Evolutionary conservation across 2,797 vertebrate genomes (phyloP), one percentile per base, ranked within the genome.

Genomic region (Xiphophorus birchmanni): DNA sequence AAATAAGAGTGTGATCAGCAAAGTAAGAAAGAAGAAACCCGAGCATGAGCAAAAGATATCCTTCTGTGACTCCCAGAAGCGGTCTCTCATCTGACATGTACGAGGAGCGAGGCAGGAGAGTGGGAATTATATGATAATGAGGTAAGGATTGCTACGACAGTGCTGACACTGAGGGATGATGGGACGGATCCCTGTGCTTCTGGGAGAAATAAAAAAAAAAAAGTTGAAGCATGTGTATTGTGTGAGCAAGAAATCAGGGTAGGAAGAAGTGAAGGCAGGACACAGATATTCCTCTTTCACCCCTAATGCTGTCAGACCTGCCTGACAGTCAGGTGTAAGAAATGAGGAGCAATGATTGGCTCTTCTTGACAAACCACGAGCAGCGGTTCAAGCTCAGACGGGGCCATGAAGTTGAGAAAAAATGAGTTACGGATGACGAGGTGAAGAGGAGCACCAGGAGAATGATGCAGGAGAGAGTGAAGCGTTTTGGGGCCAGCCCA

Each of bases 51-150:
- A 42, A 63, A 84, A 74, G 73, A 83, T 83, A 83, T 87, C 88
- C 85, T 74, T 48, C 60, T 65, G 73, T 86, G 89, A 93, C 88
- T 93, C 91, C 90, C 77, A 76, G 47, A 73, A 81, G 88, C 88
- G 85, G 87, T 93, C 90, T 29, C 71, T 54, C 69, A 90, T 91
- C 85, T 93, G 90, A 90, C 84, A 77, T 87, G 78, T 80, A 35
- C 63, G 58, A 82, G 80, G 90, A 92, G 87, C 83, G 88, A 89
- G 90, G 89, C 82, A 50, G 85, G 88, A 93, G 90, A 93, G 94
- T 94, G 88, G 92, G 92, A 94, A 94, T 92, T 94, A 95, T 93
- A 94, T 94, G 90, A 89, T 93, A 95, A 95, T 94, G 78, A 37
- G 0, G 35, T 71, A 54, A 87, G 83, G 83, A 84, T 84, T 88